phyloP scores from a whole-genome alignment of 2,113 vertebrate species.

The Promerops cafer region DNA sequence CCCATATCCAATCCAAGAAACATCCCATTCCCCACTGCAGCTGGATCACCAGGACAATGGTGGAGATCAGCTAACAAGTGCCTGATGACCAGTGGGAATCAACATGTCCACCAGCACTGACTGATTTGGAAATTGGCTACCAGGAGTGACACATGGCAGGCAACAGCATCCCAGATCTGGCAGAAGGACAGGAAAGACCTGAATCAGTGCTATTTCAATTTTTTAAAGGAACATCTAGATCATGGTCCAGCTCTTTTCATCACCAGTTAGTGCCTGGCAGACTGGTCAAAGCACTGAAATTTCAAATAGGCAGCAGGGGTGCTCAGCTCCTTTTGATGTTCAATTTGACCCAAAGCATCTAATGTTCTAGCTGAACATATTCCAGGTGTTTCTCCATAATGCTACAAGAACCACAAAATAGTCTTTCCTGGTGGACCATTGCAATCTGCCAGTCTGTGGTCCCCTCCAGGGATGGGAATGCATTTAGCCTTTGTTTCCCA shows the following conservation, averaged over 20 bases:
- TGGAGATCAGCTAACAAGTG: not conserved
- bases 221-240: not conserved
- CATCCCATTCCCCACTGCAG: not conserved
- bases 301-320: not conserved
- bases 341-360: not conserved
- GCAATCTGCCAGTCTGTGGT: not conserved
- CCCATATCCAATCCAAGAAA: not conserved
- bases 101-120: not conserved
- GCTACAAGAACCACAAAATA: not conserved
- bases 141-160: not conserved
- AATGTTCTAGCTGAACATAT: not conserved
- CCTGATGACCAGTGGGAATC: not conserved
- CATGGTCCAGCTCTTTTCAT: not conserved
- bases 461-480: not conserved
- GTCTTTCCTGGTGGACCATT: not conserved
- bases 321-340: not conserved
- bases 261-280: not conserved
- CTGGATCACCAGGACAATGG: not conserved
- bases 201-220: not conserved
- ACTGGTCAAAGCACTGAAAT: not conserved
- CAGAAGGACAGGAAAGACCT: not conserved
- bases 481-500: not conserved
- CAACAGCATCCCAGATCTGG: not conserved
- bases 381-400: not conserved
- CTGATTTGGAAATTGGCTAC: not conserved